A percentile compares a stretch with the other conserved stretches of the same genome.
phyloP scores from a whole-genome alignment of 2,888 invertebrate species.

The Mellilla xanthometata region DNA sequence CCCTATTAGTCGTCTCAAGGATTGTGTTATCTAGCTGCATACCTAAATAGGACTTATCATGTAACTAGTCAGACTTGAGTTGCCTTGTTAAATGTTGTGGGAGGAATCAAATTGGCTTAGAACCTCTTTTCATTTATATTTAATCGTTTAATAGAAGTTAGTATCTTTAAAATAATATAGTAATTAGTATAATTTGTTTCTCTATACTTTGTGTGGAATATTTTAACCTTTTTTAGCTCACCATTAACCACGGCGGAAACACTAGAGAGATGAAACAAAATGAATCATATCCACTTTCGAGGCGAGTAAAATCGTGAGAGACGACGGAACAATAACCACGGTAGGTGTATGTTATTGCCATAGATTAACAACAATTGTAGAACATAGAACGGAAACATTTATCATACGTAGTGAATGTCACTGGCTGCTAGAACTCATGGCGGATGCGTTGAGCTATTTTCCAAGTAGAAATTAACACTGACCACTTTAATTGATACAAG shows the following conservation, averaged over 20 bases:
- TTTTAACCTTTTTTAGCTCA: too few species aligned
- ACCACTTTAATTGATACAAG: too few species aligned
- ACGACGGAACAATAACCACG: slow-evolving; percentile 53
- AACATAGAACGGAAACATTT: neutral
- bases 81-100: neutral
- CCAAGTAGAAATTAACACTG: too few species aligned
- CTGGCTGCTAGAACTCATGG: too few species aligned
- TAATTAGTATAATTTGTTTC: too few species aligned
- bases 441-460: too few species aligned
- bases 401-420: too few species aligned
- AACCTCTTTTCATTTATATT: too few species aligned
- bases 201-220: too few species aligned
- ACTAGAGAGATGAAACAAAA: slow-evolving; percentile 43
- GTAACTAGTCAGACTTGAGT: neutral
- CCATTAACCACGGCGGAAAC: slow-evolving; percentile 44
- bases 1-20: slow-evolving; percentile 1
- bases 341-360: slow-evolving; percentile 21
- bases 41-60: slow-evolving; percentile 14
- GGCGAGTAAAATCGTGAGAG: slow-evolving; percentile 76
- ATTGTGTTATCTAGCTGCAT: slow-evolving; percentile 12
- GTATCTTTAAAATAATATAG: too few species aligned
- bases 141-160: too few species aligned
- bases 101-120: too few species aligned
- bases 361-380: neutral
- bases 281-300: slow-evolving; percentile 71